Percentiles rank a stretch among this genome's conserved stretches.
These are phyloP conservation scores for Palythoa grandiflora DNA, from an alignment of 92 coral and sea anemone species.

Conservation along the genomic window DNA sequence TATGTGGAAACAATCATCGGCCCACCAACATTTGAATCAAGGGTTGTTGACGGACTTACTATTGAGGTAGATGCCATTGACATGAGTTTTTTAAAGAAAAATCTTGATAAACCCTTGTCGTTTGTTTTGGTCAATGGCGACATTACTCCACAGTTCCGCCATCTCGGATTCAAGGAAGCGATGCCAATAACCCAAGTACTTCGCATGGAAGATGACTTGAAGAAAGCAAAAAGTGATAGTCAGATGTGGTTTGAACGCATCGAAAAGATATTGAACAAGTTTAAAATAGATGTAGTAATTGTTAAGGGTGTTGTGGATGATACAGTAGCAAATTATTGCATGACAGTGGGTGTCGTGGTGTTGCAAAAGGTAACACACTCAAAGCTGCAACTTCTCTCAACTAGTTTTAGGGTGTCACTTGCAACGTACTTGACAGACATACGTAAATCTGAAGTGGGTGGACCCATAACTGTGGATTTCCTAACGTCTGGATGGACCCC, in stretches of 20 bases:
- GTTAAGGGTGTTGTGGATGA: conserved; percentile 77
- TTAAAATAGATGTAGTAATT: conserved; percentile 69
- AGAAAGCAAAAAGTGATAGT: conserved; percentile 24
- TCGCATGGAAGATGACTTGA: conserved; percentile 17
- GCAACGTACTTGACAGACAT: conserved; percentile 77
- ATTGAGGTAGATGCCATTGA: conserved; percentile 55
- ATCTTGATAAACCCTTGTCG: conserved; percentile 22
- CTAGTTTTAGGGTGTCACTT: conserved; percentile 64
- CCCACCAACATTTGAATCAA: conserved; percentile 70
- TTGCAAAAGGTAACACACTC: conserved; percentile 63
- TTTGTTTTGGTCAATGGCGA: conserved; percentile 86
- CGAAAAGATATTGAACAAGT: conserved; percentile 35
- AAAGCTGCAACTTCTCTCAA: conserved; percentile 76
- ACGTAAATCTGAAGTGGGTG: conserved; percentile 71
- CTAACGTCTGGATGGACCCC: conserved; percentile 46
- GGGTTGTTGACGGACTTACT: conserved; percentile 75
- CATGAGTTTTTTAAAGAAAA: neutral
- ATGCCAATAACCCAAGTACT: conserved; percentile 59
- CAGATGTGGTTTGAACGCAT: conserved; percentile 71
- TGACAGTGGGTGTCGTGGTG: conserved; percentile 59
- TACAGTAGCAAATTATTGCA: conserved; percentile 72
- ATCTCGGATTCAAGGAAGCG: conserved; percentile 78
- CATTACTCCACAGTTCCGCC: conserved; percentile 76
- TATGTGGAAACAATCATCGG: conserved; percentile 81
- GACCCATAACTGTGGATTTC: conserved; percentile 57